Percentiles rank a stretch among this genome's conserved stretches.
Evolutionary conservation across 2,797 vertebrate species (phyloP).

Genomic region (Ctenopoma multispine): DNA sequence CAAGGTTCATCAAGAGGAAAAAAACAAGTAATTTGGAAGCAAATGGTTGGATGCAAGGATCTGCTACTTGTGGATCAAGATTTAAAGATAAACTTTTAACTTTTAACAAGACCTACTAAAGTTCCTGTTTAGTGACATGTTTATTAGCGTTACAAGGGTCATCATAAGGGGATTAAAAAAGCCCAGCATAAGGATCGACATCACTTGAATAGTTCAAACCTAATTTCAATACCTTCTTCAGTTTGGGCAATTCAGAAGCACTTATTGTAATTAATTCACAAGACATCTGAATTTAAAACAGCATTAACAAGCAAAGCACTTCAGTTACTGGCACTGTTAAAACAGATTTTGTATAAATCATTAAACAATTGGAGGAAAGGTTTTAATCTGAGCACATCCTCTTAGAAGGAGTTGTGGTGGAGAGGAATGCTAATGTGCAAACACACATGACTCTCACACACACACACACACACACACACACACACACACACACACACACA

Average conservation of each 20-base stretch:
- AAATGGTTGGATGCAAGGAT: background rate
- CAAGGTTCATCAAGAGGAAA: constrained; percentile 30
- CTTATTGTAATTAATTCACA: background rate
- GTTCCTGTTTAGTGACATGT: no score
- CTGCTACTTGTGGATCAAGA: constrained; percentile 16
- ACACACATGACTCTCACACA: constrained; percentile 33
- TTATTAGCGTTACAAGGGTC: constrained; percentile 4
- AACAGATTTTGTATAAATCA: constrained; percentile 21
- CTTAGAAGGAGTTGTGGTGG: constrained; percentile 23
- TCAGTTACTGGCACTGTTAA: constrained; percentile 4
- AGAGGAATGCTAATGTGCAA: constrained; percentile 35
- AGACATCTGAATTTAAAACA: background rate
- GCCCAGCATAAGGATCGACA: no score
- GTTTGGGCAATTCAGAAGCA: background rate
- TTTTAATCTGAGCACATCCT: constrained; percentile 40
- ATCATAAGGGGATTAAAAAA: background rate
- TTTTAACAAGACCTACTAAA: constrained; percentile 12
- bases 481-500: constrained; percentile 8
- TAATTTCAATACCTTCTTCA: background rate
- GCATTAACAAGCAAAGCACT: constrained; percentile 6
- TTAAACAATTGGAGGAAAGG: constrained; percentile 22
- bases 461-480: no score
- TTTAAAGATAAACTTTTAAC: background rate
- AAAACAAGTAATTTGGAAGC: constrained; percentile 11
- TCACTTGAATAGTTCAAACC: constrained; percentile 3